Evolutionary conservation across 2,888 invertebrate species (phyloP).

Genomic region (Nomada lathburiana): DNA sequence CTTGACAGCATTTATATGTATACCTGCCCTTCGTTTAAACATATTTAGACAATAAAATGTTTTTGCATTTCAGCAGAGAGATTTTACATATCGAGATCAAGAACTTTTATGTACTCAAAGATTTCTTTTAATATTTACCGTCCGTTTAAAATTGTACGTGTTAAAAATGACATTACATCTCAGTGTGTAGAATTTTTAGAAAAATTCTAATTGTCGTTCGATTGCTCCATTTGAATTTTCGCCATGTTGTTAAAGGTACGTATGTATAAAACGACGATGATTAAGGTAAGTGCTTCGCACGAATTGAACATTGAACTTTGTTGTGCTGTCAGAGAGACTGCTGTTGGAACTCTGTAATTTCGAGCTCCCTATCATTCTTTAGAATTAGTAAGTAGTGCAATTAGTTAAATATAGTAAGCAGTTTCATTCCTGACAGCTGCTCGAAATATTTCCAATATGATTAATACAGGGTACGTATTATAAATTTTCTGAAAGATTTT

Average conservation of each 20-base stretch:
- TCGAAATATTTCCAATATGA: slow-evolving; percentile 50
- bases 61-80: no score
- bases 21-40: neutral
- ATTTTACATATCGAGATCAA: no score
- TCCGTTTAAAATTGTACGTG: neutral
- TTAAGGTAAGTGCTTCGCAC: neutral
- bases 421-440: neutral
- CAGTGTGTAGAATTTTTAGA: no score
- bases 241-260: slow-evolving; percentile 37
- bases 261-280: neutral
- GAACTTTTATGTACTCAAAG: no score
- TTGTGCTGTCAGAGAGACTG: neutral
- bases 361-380: neutral
- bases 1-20: neutral
- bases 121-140: neutral
- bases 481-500: neutral
- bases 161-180: neutral
- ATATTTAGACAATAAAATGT: no score
- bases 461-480: slow-evolving; percentile 65
- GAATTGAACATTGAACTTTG: slow-evolving; percentile 25
- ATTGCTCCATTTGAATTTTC: neutral
- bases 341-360: neutral
- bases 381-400: neutral
- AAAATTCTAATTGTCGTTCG: neutral
- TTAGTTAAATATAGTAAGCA: neutral